These are phyloP conservation scores for Ptychadena robeensis DNA, from an alignment of 2,797 vertebrate species.

Conservation along the genomic window DNA sequence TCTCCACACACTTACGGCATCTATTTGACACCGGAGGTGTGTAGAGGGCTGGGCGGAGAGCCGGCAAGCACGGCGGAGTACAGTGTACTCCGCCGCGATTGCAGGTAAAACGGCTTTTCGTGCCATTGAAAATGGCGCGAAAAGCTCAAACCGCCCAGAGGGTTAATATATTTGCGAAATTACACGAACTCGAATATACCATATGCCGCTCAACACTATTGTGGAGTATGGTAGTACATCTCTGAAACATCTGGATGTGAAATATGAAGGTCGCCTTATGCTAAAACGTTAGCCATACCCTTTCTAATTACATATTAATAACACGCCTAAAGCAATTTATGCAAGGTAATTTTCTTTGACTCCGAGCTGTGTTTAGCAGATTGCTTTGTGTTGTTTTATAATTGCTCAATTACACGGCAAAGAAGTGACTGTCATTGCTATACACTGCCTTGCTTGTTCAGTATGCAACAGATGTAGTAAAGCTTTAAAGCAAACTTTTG, in stretches of 20 bases:
- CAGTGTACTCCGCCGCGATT: too few species aligned
- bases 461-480: not conserved
- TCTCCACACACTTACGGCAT: too few species aligned
- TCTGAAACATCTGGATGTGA: conserved; percentile 23
- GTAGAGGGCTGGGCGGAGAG: too few species aligned
- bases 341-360: not conserved
- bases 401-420: not conserved
- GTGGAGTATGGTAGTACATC: too few species aligned
- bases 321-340: not conserved
- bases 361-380: not conserved
- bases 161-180: too few species aligned
- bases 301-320: not conserved
- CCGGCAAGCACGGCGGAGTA: too few species aligned
- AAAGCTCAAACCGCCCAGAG: too few species aligned
- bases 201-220: too few species aligned
- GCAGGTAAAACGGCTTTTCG: too few species aligned
- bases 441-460: not conserved
- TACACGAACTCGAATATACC: too few species aligned
- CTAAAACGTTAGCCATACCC: not conserved
- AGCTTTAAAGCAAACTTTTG: not conserved
- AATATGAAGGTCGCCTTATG: not conserved
- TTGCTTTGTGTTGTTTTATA: not conserved
- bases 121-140: too few species aligned
- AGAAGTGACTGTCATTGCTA: not conserved
- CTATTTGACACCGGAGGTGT: too few species aligned